Evolutionary conservation across 2,113 vertebrate genomes (phyloP), one percentile per base, ranked within the genome.

Genomic region (Pseudopodoces humilis): DNA sequence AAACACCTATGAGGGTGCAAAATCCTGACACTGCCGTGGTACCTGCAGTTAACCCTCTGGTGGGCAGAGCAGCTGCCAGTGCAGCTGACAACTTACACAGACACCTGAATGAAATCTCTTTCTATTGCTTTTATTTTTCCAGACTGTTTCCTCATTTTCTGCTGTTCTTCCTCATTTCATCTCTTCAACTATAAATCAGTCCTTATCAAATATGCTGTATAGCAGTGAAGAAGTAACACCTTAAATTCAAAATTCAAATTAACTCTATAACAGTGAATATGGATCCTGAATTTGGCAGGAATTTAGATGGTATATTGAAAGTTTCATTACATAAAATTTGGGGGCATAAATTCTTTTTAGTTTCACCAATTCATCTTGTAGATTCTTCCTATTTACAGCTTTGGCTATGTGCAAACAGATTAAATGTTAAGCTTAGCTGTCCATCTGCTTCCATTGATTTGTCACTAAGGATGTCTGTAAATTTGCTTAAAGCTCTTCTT

Each of bases 181-280:
- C 15, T 90, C 65, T 86, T 46, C 9, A n/a, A 5, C 37, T 88
- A 72, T 46, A 77, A 85, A 85, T 76, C 60, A 68, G n/a, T 70
- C 91, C 74, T 82, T 85, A 74, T 64, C 0, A 15, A 90, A 85
- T 67, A 76, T 31, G 49, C 41, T 58, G 59, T 47, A 55, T 9
- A 18, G 15, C 39, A 95, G 69, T 20, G 49, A 76, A 95, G 68
- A 95, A 90, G 58, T 91, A 95, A 93, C 92, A 95, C 80, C 59
- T 95, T 93, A 72, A 69, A 82, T 68, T 87, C 56, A 30, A 87
- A 89, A 95, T 96, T 92, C 80, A 96, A 90, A 94, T 94, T 69
- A 72, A 79, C 41, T 94, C 28, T 30, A 62, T 21, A 83, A 65
- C 74, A 79, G 81, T 68, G 58, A 95, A 95, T 96, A 95, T 86